Conservation (phyloP, 2,888 invertebrate genomes). For the Diarsia dahlii region DNA sequence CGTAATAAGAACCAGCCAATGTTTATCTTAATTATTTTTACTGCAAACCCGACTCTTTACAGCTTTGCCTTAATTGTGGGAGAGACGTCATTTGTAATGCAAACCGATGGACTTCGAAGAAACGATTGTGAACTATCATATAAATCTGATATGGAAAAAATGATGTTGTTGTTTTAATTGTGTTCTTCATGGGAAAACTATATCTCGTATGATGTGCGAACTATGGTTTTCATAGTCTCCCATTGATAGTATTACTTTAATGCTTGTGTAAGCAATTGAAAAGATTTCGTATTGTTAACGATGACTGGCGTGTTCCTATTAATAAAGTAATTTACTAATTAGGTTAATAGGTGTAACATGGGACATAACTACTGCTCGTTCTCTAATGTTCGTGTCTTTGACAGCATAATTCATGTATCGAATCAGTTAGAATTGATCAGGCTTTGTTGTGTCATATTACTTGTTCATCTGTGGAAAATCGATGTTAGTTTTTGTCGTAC, state of each 20-base stretch:
- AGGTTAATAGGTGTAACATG: conserved; percentile 19
- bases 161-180: conserved; percentile 35
- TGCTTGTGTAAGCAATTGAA: neutral
- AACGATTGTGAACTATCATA: conserved; percentile 47
- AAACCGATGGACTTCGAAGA: conserved; percentile 64
- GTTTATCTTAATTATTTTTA: conserved; percentile 70
- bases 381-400: neutral
- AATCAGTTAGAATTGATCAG: neutral
- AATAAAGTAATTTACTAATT: conserved; percentile 48
- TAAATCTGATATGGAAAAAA: conserved; percentile 60
- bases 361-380: neutral
- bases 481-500: neutral
- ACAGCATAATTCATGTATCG: neutral
- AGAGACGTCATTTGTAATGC: conserved; percentile 56
- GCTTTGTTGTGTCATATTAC: neutral
- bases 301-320: conserved; percentile 37
- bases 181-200: conserved; percentile 51
- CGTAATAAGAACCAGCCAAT: conserved; percentile 65
- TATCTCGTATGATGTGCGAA: conserved; percentile 29
- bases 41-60: conserved; percentile 66
- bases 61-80: conserved; percentile 58
- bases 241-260: conserved; percentile 22
- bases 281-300: conserved; percentile 18
- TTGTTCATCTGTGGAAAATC: neutral
- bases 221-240: conserved; percentile 19